A percentile compares a stretch with the other conserved stretches of the same genome.
phyloP scores from a whole-genome alignment of 2,113 vertebrate species.

The Pomatorhinus ruficollis region DNA sequence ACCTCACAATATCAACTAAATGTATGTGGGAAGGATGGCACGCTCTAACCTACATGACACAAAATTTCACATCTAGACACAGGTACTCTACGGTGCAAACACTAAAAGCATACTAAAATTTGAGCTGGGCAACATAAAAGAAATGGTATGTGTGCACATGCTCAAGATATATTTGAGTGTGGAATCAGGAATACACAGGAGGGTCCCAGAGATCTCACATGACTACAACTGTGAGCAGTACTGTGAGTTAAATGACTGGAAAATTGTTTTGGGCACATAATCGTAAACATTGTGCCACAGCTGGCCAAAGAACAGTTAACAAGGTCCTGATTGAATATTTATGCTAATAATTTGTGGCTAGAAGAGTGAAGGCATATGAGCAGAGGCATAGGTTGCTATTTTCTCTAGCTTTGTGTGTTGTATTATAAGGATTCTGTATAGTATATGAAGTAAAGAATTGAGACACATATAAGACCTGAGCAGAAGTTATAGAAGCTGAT shows the following conservation, averaged over 20 bases:
- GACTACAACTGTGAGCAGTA: background rate
- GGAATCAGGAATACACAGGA: background rate
- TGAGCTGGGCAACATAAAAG: background rate
- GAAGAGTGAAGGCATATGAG: background rate
- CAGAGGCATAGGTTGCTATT: background rate
- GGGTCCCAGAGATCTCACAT: background rate
- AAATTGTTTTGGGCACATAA: background rate
- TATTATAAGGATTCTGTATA: background rate
- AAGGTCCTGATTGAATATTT: constrained; percentile 1
- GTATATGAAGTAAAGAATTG: background rate
- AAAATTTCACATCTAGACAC: background rate
- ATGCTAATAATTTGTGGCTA: background rate
- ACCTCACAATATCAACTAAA: background rate
- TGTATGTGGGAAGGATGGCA: background rate
- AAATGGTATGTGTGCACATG: background rate
- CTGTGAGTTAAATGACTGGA: background rate
- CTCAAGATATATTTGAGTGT: background rate
- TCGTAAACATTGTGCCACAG: background rate
- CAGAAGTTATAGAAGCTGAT: background rate
- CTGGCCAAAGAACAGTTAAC: background rate
- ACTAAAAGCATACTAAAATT: background rate
- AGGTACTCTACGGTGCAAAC: background rate
- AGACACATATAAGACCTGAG: background rate
- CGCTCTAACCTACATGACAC: background rate
- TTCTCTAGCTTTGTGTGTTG: background rate